Conservation (phyloP, 1,140 invertebrate genomes). For the Tetranychus cinnabarinus region DNA sequence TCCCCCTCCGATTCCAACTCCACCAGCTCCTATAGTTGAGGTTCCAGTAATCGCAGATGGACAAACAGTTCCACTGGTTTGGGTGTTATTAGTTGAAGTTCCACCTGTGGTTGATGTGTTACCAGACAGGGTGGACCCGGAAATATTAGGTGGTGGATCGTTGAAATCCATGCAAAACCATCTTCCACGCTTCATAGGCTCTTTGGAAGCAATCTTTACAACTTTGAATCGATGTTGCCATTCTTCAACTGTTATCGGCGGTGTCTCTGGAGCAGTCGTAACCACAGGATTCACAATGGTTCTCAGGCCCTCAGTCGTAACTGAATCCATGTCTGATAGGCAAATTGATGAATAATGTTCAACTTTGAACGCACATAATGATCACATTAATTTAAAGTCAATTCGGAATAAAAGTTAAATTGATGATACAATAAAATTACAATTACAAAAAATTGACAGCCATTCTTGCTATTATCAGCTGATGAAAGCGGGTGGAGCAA, state of each 20-base stretch:
- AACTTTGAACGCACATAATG: neutral
- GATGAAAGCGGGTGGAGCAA: neutral
- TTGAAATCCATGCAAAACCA: slow-evolving; percentile 91
- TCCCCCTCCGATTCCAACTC: too few relatives aligned
- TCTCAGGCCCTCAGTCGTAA: too few relatives aligned
- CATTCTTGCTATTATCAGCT: neutral
- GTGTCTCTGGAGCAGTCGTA: neutral
- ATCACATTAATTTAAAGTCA: neutral
- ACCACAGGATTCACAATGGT: too few relatives aligned
- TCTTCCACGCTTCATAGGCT: slow-evolving; percentile 71
- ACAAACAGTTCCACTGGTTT: too few relatives aligned
- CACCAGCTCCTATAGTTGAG: too few relatives aligned
- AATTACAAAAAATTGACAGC: neutral
- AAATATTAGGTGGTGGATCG: slow-evolving; percentile 18
- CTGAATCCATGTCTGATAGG: too few relatives aligned
- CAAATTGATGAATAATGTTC: neutral
- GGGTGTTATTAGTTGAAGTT: too few relatives aligned
- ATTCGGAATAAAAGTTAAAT: neutral
- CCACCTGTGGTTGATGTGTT: too few relatives aligned
- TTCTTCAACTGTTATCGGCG: neutral
- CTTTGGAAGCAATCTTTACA: slow-evolving; percentile 81
- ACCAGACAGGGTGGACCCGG: too few relatives aligned
- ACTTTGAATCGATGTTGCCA: slow-evolving; percentile 53
- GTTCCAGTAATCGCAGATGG: too few relatives aligned
- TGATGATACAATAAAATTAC: neutral